Base-by-base conservation (phyloP, 2,113 vertebrate species). In the Myanophis thanlyinensis region DNA sequence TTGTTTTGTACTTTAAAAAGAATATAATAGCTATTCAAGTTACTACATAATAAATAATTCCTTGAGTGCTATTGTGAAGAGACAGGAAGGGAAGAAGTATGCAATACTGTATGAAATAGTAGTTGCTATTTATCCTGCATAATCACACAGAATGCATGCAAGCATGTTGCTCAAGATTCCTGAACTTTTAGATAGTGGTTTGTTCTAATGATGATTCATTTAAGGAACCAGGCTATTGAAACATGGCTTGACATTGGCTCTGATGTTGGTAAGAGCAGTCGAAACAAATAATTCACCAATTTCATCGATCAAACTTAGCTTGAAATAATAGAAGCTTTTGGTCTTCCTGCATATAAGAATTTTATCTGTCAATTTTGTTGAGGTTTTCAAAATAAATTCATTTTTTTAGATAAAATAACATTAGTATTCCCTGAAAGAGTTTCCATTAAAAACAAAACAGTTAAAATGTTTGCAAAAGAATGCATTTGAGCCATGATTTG, bases 401-500 rank as follows among this genome's bases (percentile, higher is more conserved):
- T 73, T 51, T 56, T 53, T 85, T 85, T 56, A 62, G 46, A 62
- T 25, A 84, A 62, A 59, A 51, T 51, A 87, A 52, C 18, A 30
- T 49, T 48, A 87, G 48, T 15, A 48, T 49, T 5, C 47, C 46
- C 20, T 52, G 20, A 56, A 92, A 85, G 23, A 73, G n/a, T 53
- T 44, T 59, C 44, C 27, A 49, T 47, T 86, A 85, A 54, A 89
- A 89, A 92, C 40, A 52, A 49, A 90, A 40, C 0, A 47, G 44
- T n/a, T 87, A 89, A 89, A 88, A 73, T 1, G 8, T 92, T 91
- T 95, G 84, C 15, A 4, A 89, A 93, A 85, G 30, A 35, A 11
- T 91, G 7, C 44, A 62, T 93, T 73, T 80, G 44, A 93, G 90
- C 92, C 92, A 94, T 1, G 62, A 49, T 46, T 44, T 94, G 93